Base-by-base conservation (phyloP, 1,140 invertebrate genomes). In the Forficula auricularia region DNA sequence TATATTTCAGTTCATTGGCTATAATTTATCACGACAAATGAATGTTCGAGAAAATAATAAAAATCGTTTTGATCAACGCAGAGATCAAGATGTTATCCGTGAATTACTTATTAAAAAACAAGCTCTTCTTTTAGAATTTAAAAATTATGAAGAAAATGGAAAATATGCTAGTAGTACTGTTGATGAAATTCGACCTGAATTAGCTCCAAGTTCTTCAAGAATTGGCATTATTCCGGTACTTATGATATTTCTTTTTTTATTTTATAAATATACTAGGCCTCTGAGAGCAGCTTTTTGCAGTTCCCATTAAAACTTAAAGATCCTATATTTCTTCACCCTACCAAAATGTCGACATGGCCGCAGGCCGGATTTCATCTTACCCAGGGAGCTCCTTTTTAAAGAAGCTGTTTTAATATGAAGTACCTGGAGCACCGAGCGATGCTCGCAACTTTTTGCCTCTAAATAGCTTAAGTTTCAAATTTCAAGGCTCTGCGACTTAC, bases 71-170 rank as follows among this genome's bases (percentile, higher is more conserved):
- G 35, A 36, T 6, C 22, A 27, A 4, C 22, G 22, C 4, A 27
- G 22, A 19, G 82, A 85, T 50, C 75, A 82, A 49, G 77, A 87
- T 51, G 70, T 74, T 0, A 75, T 91, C 32, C 68, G 81, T 32
- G 84, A 90, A 48, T 57, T 94, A 6, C 71, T 84, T 41, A 71
- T 78, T 14, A 75, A 75, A 50, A 90, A 88, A 54, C 85, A 91
- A 59, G 75, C 77, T 22, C 57, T 94, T 2, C 57, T 81, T 46
- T 64, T 87, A 45, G 87, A 92, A 60, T 57, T 92, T 30, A 77
- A 74, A 54, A 85, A 86, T 57, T 86, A 88, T 55, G 77, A 82
- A 54, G 73, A 68, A 18, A 75, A 71, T 52, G 57, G 58, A n/a
- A 38, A 57, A 46, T 46, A 42, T 37, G 10, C 37, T 12, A 57